Conservation (phyloP, 2,888 invertebrate genomes). For the Cantharis rustica region DNA sequence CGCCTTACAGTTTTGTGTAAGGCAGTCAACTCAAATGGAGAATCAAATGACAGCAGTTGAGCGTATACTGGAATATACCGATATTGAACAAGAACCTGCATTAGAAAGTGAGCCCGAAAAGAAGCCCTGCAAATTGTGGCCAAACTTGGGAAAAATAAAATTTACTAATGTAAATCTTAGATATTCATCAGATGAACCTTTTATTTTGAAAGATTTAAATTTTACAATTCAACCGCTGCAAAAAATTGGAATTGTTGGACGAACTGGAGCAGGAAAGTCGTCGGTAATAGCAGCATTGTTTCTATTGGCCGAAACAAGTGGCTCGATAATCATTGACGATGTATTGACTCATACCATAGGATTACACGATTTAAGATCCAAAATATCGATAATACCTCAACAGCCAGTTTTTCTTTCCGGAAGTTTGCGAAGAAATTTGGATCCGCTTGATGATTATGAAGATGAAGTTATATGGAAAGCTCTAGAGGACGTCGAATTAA, state of each 20-base stretch:
- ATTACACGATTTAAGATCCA: constrained; percentile 58
- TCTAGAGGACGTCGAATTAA: constrained; percentile 81
- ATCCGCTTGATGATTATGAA: constrained; percentile 82
- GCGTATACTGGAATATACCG: constrained; percentile 61
- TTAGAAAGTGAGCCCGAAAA: constrained; percentile 65
- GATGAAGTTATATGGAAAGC: constrained; percentile 84
- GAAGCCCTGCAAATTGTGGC: constrained; percentile 81
- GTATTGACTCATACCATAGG: constrained; percentile 61
- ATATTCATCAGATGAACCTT: constrained; percentile 73
- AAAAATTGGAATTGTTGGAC: constrained; percentile 82
- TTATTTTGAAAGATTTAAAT: constrained; percentile 74
- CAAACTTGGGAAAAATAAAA: constrained; percentile 68
- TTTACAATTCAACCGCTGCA: constrained; percentile 70
- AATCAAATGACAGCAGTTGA: constrained; percentile 93
- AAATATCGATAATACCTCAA: constrained; percentile 64
- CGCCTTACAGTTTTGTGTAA: constrained; percentile 87
- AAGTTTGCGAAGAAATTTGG: constrained; percentile 84
- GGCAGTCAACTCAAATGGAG: constrained; percentile 53
- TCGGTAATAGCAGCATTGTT: constrained; percentile 74
- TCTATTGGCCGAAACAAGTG: constrained; percentile 63
- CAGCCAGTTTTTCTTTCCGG: constrained; percentile 79
- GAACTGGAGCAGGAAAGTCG: constrained; percentile 82
- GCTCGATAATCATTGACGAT: constrained; percentile 65
- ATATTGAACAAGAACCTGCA: constrained; percentile 47
- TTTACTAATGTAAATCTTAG: constrained; percentile 72